phyloP scores from a whole-genome alignment of 92 coral and sea anemone genomes.

The Scolanthus callimorphus region DNA sequence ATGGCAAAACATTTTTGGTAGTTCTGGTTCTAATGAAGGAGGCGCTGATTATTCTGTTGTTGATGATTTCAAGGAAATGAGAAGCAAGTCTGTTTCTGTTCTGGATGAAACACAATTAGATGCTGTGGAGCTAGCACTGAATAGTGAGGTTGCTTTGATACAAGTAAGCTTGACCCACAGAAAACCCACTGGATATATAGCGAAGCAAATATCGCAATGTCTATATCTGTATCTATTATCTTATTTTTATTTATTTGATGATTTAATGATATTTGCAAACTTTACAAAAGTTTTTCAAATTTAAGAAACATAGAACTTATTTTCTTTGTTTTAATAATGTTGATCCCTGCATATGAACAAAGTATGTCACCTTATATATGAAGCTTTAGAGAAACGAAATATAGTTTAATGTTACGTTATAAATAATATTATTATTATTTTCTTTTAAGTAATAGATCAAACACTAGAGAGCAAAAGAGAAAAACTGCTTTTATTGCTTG shows the following conservation, averaged over 20 bases:
- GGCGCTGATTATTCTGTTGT: constrained; percentile 11
- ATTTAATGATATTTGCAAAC: no score
- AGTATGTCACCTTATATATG: no score
- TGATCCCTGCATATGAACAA: no score
- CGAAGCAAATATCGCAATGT: no score
- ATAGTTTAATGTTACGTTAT: no score
- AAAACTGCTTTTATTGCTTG: no score
- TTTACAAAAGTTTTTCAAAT: no score
- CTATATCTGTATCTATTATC: no score
- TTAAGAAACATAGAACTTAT: no score
- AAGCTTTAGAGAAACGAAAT: no score
- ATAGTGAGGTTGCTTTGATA: constrained; percentile 53
- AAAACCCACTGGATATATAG: neutral
- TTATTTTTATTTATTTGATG: no score
- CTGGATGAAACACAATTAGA: constrained; percentile 67
- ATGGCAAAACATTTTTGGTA: constrained; percentile 57
- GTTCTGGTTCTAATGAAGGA: neutral
- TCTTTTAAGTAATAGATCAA: neutral
- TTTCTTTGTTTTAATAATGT: no score
- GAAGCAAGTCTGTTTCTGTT: constrained; percentile 2
- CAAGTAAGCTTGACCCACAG: constrained; percentile 50
- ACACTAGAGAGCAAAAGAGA: neutral
- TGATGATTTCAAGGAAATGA: constrained; percentile 23
- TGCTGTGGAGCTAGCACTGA: constrained; percentile 61
- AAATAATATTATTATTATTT: neutral